Evolutionary conservation across 2,113 vertebrate species (phyloP).

Genomic region (Salvelinus sp.): DNA sequence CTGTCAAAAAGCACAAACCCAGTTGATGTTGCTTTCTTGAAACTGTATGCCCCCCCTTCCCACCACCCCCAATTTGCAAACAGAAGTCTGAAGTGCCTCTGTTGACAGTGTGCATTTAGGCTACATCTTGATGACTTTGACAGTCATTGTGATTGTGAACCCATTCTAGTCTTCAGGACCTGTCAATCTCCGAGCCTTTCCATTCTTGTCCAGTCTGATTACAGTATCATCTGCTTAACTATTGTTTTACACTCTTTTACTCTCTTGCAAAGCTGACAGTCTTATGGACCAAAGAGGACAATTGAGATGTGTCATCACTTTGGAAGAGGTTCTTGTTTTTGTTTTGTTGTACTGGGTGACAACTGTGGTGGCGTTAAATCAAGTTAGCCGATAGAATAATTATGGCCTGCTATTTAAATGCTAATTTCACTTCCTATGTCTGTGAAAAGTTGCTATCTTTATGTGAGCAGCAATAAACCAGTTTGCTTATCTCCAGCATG

Average conservation of each 20-base stretch:
- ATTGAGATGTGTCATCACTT: slow-evolving; percentile 9
- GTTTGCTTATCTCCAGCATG: slow-evolving; percentile 39
- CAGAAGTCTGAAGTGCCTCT: too few relatives aligned
- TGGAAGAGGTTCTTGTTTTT: slow-evolving; percentile 24
- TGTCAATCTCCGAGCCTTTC: background rate
- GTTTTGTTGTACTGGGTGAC: slow-evolving; percentile 43
- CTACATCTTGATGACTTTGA: slow-evolving; percentile 24
- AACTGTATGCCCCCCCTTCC: too few relatives aligned
- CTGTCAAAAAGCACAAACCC: slow-evolving; percentile 27
- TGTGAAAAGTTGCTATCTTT: slow-evolving; percentile 35
- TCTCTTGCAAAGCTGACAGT: too few relatives aligned
- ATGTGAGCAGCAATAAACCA: slow-evolving; percentile 42
- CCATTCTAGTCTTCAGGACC: slow-evolving; percentile 25
- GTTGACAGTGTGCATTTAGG: slow-evolving; percentile 35
- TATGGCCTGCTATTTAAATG: slow-evolving; percentile 66
- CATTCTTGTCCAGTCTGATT: background rate
- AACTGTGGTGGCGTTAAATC: slow-evolving; percentile 45
- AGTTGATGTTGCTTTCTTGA: background rate
- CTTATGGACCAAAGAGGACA: background rate
- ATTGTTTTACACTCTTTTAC: too few relatives aligned
- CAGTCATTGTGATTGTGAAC: slow-evolving; percentile 28
- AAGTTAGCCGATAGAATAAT: slow-evolving; percentile 44
- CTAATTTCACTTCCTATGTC: slow-evolving; percentile 44
- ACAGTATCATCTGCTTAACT: too few relatives aligned
- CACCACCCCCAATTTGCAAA: too few relatives aligned